Base-by-base conservation (phyloP, 1,140 invertebrate species). In the Maconellicoccus hirsutus region DNA sequence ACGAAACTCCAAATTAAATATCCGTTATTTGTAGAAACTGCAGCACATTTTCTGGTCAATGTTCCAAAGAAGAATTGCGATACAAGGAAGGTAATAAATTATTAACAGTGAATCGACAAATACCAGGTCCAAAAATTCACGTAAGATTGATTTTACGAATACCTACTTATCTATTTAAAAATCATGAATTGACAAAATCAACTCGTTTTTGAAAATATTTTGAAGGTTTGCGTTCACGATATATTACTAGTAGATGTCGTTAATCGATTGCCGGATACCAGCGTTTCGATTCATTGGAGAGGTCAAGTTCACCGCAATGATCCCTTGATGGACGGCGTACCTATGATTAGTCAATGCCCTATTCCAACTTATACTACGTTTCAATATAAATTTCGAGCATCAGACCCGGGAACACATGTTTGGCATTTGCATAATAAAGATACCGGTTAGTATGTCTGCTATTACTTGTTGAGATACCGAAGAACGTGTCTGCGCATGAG, bases 271-370 rank as follows among this genome's bases (percentile, higher is more conserved):
- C 84, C 85, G 1, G 86, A 87, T 1, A 86, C 91, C 74, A 83
- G 85, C 0, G 81, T 87, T 0, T 84, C 87, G 0, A 83, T 94
- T 63, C 92, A 95, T 77, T 94, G 91, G 90, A 85, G 91, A 71
- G 92, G 92, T 0, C 84, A 93, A 69, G 84, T 85, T 0, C 90
- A 93, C 80, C 79, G 80, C 10, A 89, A 88, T 74, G 87, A 89
- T 0, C 90, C 89, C 0, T 88, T 87, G 74, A 93, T 92, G 89
- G 93, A 95, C 75, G 92, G 93, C 8, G 88, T 89, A 0, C 86
- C 90, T 0, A 85, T 89, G 83, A 79, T 93, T 19, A 92, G 90
- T 0, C 92, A 95, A 77, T 93, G 92, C 76, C 91, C 92, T 0
- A 87, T 93, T 75, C 82, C 84, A 1, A 88, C 89, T 25, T 87